phyloP scores from a whole-genome alignment of 2,113 vertebrate genomes.

The Microtus pennsylvanicus region DNA sequence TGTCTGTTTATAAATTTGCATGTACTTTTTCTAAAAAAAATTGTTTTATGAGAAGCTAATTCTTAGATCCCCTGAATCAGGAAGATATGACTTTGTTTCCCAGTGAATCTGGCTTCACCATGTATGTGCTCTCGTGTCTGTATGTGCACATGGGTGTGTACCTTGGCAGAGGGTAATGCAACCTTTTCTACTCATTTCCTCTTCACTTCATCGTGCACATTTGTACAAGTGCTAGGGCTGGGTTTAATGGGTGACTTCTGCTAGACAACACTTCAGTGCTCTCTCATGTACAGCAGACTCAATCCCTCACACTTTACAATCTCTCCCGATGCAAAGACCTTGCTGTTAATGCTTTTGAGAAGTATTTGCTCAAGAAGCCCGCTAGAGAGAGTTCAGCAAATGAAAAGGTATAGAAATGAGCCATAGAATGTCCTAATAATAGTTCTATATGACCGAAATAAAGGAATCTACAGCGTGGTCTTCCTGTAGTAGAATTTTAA shows the following conservation, averaged over 20 bases:
- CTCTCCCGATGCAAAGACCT: conserved; percentile 10
- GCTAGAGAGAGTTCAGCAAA: conserved; percentile 20
- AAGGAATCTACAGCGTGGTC: background rate
- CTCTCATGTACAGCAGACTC: background rate
- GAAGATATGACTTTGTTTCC: conserved; percentile 57
- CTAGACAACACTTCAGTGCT: background rate
- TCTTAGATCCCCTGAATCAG: background rate
- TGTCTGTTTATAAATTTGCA: conserved; percentile 82
- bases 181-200: background rate
- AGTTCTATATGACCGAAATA: background rate
- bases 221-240: background rate
- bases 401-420: background rate
- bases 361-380: conserved; percentile 42
- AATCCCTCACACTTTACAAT: background rate
- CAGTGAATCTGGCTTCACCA: background rate
- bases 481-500: conserved; percentile 23
- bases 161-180: background rate
- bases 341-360: conserved; percentile 48
- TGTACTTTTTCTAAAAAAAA: conserved; percentile 78
- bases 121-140: background rate
- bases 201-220: background rate
- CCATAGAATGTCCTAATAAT: background rate
- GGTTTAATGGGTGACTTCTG: background rate
- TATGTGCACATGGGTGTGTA: background rate
- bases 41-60: conserved; percentile 63